Conservation (phyloP, 2,113 vertebrate genomes). For the Leptocoma aspasia region DNA sequence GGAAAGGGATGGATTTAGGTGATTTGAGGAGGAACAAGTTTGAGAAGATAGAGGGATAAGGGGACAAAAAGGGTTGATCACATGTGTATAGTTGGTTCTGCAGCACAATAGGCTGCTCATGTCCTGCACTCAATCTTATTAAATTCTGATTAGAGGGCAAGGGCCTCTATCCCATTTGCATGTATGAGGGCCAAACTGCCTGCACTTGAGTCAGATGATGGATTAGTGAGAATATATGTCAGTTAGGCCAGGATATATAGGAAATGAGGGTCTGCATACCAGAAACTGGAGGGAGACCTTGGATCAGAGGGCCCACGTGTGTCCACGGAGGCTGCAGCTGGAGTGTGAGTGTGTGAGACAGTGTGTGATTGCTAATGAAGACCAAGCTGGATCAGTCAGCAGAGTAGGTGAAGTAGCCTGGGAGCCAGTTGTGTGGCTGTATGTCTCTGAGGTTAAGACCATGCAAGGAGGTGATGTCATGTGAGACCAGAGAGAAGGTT, state of each 20-base stretch:
- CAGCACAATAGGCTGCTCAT: not conserved
- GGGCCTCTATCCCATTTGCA: not conserved
- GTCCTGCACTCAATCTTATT: not conserved
- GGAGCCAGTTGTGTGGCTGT: not conserved
- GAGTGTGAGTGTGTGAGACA: not conserved
- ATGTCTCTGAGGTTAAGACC: not conserved
- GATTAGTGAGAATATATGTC: not conserved
- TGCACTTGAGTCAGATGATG: not conserved
- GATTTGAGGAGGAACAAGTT: not conserved
- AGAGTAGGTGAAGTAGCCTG: not conserved
- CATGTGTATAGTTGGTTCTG: not conserved
- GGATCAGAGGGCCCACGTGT: not conserved
- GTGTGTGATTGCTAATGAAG: not conserved
- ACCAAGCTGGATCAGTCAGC: not conserved
- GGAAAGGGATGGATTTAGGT: not conserved
- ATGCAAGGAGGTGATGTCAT: too few relatives aligned
- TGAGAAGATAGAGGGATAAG: not conserved
- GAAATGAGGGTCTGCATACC: not conserved
- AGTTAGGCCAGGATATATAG: not conserved
- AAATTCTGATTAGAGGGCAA: not conserved
- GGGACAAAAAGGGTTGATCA: not conserved
- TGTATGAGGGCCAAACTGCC: not conserved
- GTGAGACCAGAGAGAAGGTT: too few relatives aligned
- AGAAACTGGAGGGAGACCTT: not conserved
- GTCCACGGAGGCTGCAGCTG: not conserved